Base-by-base conservation (phyloP, 2,888 invertebrate genomes). In the Tinea semifulvella region DNA sequence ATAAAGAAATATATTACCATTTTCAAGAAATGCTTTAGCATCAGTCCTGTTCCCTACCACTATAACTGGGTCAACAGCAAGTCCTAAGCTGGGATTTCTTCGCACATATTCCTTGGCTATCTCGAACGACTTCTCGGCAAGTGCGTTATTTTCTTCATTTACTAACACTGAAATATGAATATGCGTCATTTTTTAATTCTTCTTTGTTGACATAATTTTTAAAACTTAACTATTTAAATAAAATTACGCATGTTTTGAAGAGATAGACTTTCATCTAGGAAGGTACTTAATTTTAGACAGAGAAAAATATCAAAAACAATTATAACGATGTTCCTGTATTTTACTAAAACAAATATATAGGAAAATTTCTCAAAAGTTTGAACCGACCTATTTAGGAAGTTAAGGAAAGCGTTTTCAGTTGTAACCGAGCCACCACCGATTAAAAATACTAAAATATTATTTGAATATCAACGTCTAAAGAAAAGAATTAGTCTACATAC, bases 11-110 rank as follows among this genome's bases (percentile, higher is more conserved):
- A 18, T 31, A 7, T 83, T 82, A 91, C 91, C 82, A 60, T 86
- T 76, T 68, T 89, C 89, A 51, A 92, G 68, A 51, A 91, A 77
- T 17, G 82, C 76, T 60, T 88, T 87, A 10, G 90, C 88, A 59
- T 91, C 91, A 0, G 88, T 85, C 53, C 88, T 83, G 63, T 89
- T 89, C 1, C 88, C 88, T 27, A 88, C 85, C 28, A 88, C 86
- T 46, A 84, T 82, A 43, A 83, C 77, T 1, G 85, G 76, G 45
- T 87, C 88, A 46, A 83, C 80, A 26, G 85, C 85, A 5, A 91
- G 66, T 1, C 88, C 89, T 48, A 90, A 73, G 56, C 82, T 85
- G 3, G 87, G 85, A 60, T 88, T 89, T 48, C 88, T 85, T 54
- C 88, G 84, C 10, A 91, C 80, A 63, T 87, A 91, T 46, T 88